A percentile compares a stretch with the other conserved stretches of the same genome.
Evolutionary conservation across 2,113 vertebrate genomes (phyloP).

Genomic region (Ctenodactylus gundi): DNA sequence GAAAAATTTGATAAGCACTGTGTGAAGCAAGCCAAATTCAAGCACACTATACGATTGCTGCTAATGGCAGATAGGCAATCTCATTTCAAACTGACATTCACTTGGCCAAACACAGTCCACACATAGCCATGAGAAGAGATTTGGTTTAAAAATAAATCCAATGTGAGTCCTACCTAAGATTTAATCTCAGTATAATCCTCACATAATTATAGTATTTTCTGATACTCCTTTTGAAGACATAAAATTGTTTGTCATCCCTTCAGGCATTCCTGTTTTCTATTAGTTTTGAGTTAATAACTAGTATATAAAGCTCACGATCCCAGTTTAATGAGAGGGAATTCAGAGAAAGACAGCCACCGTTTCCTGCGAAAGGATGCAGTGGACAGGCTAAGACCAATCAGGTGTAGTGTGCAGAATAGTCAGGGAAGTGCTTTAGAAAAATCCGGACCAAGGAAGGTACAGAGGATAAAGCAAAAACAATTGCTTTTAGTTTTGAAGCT

Average conservation of each 20-base stretch:
- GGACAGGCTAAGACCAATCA: background rate
- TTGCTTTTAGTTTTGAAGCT: background rate
- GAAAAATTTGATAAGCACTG: conserved; percentile 44
- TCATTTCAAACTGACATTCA: conserved; percentile 33
- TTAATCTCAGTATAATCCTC: conserved; percentile 18
- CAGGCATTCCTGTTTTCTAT: conserved; percentile 24
- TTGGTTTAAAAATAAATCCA: conserved; percentile 51
- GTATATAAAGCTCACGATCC: background rate
- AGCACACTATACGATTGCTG: background rate
- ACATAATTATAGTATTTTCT: conserved; percentile 40
- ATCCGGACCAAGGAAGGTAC: background rate
- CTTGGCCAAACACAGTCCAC: background rate
- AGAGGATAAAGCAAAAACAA: background rate
- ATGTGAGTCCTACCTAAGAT: background rate
- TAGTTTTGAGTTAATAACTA: conserved; percentile 34
- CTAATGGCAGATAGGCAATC: background rate
- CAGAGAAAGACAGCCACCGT: background rate
- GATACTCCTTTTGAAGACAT: conserved; percentile 11
- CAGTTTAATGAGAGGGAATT: background rate
- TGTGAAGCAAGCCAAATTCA: conserved; percentile 41
- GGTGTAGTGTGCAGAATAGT: background rate
- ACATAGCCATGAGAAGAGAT: background rate
- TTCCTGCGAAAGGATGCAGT: background rate
- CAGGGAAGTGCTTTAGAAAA: background rate
- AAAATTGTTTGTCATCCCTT: conserved; percentile 27